A percentile compares a stretch with the other conserved stretches of the same genome.
These are phyloP conservation scores for Anthoscopus minutus DNA, from an alignment of 2,113 vertebrate genomes.

Conservation along the genomic window DNA sequence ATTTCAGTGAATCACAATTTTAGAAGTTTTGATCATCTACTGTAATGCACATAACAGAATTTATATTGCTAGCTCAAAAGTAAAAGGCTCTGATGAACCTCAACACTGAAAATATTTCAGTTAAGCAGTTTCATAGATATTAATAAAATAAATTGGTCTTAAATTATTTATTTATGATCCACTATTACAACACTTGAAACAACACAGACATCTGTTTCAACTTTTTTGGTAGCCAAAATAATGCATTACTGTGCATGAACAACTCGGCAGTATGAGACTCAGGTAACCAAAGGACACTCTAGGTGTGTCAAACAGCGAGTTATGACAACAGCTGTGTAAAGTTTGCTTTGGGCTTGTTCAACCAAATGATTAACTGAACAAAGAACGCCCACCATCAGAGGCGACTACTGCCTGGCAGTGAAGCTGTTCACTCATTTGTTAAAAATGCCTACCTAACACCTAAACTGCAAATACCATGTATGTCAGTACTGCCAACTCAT, in stretches of 20 bases:
- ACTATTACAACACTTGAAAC: background rate
- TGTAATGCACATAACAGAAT: background rate
- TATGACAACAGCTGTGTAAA: background rate
- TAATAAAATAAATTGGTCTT: background rate
- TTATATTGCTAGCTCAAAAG: background rate
- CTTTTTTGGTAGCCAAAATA: background rate
- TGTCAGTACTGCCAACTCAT: background rate
- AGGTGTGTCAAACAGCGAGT: constrained; percentile 29
- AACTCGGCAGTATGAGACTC: background rate
- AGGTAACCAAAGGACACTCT: background rate
- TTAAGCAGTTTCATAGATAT: background rate
- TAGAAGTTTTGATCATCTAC: background rate
- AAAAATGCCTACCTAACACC: background rate
- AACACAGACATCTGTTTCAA: background rate
- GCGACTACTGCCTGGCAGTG: background rate
- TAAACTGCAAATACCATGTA: background rate
- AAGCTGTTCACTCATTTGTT: background rate
- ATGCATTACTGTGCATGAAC: background rate
- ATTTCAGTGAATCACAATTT: background rate
- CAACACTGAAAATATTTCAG: background rate
- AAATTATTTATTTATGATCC: background rate
- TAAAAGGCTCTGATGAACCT: background rate
- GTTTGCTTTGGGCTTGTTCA: background rate
- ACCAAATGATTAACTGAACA: background rate
- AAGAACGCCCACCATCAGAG: background rate